Conservation (phyloP, 1,140 invertebrate genomes). For the Pentalonia nigronervosa region DNA sequence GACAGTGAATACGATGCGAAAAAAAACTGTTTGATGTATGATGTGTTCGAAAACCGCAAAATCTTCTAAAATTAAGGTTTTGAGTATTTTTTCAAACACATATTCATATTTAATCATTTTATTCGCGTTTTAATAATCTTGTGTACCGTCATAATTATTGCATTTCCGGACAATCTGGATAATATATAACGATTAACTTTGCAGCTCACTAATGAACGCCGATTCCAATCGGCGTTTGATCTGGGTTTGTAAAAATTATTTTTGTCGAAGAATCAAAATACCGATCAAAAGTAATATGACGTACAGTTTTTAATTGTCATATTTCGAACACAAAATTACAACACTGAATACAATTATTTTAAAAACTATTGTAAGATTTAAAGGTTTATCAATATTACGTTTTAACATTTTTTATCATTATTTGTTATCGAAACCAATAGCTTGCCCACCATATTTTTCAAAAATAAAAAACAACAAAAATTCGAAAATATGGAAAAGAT, state of each 20-base stretch:
- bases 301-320: neutral
- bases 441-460: neutral
- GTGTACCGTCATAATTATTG: no score
- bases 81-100: neutral
- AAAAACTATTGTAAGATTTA: no score
- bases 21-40: neutral
- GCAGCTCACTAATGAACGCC: neutral
- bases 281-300: neutral
- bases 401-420: neutral
- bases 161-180: neutral
- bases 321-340: neutral
- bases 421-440: neutral
- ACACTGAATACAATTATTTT: neutral
- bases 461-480: neutral
- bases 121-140: neutral
- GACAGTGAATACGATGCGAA: neutral
- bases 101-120: neutral
- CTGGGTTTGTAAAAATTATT: neutral
- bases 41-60: neutral
- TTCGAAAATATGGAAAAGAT: neutral
- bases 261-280: neutral
- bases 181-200: neutral
- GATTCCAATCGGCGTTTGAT: neutral
- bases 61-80: neutral
- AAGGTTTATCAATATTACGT: neutral